phyloP scores from a whole-genome alignment of 2,797 vertebrate genomes.

The Bovichtus variegatus region DNA sequence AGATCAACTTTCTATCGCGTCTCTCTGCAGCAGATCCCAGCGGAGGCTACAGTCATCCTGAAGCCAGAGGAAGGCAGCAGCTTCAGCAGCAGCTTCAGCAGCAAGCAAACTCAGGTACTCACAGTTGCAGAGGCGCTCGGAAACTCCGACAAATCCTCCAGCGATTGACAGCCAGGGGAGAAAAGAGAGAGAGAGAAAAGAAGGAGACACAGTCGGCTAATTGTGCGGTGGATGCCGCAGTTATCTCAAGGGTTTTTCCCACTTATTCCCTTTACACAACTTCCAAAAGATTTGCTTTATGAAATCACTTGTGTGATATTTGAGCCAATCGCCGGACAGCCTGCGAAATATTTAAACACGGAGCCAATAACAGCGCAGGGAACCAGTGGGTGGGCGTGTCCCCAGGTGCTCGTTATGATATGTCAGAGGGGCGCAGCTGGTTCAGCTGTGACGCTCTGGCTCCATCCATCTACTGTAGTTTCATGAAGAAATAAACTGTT shows the following conservation, averaged over 20 bases:
- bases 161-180: constrained; percentile 37
- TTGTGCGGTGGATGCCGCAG: constrained; percentile 46
- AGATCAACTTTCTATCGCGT: constrained; percentile 66
- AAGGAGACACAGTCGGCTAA: constrained; percentile 33
- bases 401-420: constrained; percentile 58
- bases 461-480: neutral
- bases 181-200: neutral
- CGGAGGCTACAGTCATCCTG: constrained; percentile 35
- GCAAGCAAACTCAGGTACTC: constrained; percentile 72
- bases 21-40: constrained; percentile 43
- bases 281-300: constrained; percentile 85
- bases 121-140: constrained; percentile 71
- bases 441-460: too few relatives aligned
- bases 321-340: constrained; percentile 73
- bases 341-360: constrained; percentile 67
- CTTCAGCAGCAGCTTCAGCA: constrained; percentile 15
- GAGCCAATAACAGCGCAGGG: constrained; percentile 69
- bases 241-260: constrained; percentile 74
- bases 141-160: constrained; percentile 69
- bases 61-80: constrained; percentile 19
- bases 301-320: constrained; percentile 74
- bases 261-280: constrained; percentile 83
- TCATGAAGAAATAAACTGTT: neutral
- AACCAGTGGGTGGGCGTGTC: constrained; percentile 61
- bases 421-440: constrained; percentile 35